Percentiles rank a stretch among this genome's conserved stretches.
Evolutionary conservation across 2,888 invertebrate genomes (phyloP).

Genomic region (Pomacea canaliculata): DNA sequence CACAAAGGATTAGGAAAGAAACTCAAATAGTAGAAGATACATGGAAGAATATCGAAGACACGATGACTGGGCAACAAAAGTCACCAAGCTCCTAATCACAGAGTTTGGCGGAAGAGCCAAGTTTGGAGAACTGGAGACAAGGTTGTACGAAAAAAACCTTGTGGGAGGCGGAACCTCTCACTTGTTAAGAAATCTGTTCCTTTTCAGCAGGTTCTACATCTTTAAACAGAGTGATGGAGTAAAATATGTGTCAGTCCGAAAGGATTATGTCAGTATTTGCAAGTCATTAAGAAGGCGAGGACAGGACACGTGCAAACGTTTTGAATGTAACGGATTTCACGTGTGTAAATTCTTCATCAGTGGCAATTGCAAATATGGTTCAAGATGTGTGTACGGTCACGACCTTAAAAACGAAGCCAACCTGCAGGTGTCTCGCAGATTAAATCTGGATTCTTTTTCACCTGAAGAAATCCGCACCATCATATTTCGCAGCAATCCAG

Average conservation of each 20-base stretch:
- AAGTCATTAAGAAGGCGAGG: not conserved
- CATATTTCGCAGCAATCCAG: not conserved
- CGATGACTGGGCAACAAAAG: too few species aligned
- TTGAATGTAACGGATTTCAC: not conserved
- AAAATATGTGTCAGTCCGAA: constrained; percentile 1
- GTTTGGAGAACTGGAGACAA: too few species aligned
- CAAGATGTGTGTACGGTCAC: not conserved
- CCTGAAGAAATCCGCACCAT: constrained; percentile 9
- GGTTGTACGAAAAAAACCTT: too few species aligned
- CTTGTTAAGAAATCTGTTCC: too few species aligned
- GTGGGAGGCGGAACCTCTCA: too few species aligned
- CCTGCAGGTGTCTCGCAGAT: not conserved
- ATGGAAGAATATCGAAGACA: too few species aligned
- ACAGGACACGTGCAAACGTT: too few species aligned
- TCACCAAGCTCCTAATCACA: too few species aligned
- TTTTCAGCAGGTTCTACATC: not conserved
- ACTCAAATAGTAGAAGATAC: too few species aligned
- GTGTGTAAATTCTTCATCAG: constrained; percentile 4
- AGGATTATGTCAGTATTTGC: not conserved
- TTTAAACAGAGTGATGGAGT: not conserved
- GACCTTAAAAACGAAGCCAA: constrained; percentile 2
- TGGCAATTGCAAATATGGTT: not conserved
- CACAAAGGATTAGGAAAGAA: too few species aligned
- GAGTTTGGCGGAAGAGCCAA: too few species aligned
- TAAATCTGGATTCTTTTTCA: not conserved